A percentile compares a stretch with the other conserved stretches of the same genome.
Conservation (phyloP, 2,113 vertebrate genomes). For the Semicossyphus pulcher region DNA sequence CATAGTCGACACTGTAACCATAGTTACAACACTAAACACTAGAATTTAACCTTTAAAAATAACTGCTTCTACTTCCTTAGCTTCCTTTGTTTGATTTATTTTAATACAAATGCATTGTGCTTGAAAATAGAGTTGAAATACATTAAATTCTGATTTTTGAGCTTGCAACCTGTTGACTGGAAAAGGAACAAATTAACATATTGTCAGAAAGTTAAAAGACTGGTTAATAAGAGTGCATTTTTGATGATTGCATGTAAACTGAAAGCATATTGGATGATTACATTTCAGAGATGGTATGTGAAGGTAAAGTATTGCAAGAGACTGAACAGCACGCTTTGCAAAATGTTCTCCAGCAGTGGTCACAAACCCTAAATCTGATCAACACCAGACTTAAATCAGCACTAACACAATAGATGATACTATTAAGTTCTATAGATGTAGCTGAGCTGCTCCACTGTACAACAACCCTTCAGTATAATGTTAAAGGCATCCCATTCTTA, state of each 20-base stretch:
- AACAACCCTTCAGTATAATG: slow-evolving; percentile 5
- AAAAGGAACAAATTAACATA: too few relatives aligned
- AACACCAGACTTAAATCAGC: slow-evolving; percentile 41
- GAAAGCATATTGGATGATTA: slow-evolving; percentile 50
- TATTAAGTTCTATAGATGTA: background rate
- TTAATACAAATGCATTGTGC: slow-evolving; percentile 22
- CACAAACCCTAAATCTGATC: slow-evolving; percentile 42
- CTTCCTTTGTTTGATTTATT: background rate
- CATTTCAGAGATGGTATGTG: slow-evolving; percentile 4
- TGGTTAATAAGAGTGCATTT: slow-evolving; percentile 60
- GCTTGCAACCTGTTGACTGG: slow-evolving; percentile 23
- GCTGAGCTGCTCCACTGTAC: slow-evolving; percentile 63
- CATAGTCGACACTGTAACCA: slow-evolving; percentile 24
- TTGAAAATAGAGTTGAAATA: background rate
- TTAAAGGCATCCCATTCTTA: background rate
- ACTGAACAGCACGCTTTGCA: slow-evolving; percentile 58
- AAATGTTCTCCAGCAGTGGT: slow-evolving; percentile 38
- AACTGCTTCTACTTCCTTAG: slow-evolving; percentile 7
- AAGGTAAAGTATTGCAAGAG: slow-evolving; percentile 33
- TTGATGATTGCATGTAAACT: slow-evolving; percentile 66
- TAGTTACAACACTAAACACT: background rate
- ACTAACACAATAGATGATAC: slow-evolving; percentile 43
- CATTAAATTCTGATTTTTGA: background rate
- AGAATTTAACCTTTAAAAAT: background rate
- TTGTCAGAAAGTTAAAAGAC: too few relatives aligned